Conservation (phyloP, 2,797 vertebrate genomes). For the Cheirogaleus major region DNA sequence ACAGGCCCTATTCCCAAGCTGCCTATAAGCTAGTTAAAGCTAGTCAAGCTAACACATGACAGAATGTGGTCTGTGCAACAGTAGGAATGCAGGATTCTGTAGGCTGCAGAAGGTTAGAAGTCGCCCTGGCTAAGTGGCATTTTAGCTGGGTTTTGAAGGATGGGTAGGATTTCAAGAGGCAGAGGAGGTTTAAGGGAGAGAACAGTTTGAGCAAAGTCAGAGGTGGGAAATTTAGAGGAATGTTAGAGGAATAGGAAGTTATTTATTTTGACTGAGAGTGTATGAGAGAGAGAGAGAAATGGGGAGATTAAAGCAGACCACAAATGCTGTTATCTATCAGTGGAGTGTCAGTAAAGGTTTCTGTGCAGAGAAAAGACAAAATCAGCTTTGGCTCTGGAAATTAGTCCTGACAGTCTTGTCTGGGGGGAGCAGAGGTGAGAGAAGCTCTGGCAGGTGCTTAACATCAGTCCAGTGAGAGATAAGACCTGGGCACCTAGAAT, state of each 20-base stretch:
- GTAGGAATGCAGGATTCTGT: neutral
- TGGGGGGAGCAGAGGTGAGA: neutral
- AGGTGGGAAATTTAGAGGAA: neutral
- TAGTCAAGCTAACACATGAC: neutral
- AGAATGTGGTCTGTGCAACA: neutral
- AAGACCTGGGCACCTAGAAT: neutral
- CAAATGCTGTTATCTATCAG: neutral
- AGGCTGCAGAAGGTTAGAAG: neutral
- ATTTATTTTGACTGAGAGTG: neutral
- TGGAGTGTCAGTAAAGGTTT: neutral
- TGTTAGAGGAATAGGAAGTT: neutral
- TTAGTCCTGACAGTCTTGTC: neutral
- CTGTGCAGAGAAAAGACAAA: neutral
- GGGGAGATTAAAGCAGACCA: neutral
- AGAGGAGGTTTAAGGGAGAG: neutral
- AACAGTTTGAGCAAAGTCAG: neutral
- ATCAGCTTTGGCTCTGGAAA: neutral
- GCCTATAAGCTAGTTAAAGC: neutral
- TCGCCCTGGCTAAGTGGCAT: neutral
- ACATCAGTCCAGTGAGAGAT: neutral
- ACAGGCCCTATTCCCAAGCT: neutral
- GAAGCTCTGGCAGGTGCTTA: accelerated
- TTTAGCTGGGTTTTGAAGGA: neutral
- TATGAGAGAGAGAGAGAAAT: neutral
- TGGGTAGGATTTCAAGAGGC: neutral